phyloP scores from a whole-genome alignment of 2,113 vertebrate species.

The Pseudorasbora parva region DNA sequence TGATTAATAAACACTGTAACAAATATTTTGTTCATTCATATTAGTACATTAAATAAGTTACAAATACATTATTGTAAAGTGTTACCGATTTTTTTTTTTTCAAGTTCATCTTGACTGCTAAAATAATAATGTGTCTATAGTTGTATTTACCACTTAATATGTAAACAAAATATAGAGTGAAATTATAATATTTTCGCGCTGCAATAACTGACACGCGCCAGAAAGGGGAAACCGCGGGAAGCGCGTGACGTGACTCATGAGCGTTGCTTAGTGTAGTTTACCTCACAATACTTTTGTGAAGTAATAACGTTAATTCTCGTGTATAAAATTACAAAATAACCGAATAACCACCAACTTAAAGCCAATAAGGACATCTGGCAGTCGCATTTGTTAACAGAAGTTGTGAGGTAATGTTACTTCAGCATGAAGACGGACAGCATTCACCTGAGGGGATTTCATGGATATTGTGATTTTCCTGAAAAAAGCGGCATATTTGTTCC shows the following conservation, averaged over 20 bases:
- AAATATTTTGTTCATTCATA: no score
- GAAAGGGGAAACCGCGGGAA: not conserved
- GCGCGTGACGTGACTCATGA: not conserved
- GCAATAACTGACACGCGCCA: not conserved
- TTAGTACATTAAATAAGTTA: no score
- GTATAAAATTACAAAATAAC: not conserved
- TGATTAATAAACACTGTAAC: no score
- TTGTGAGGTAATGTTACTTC: not conserved
- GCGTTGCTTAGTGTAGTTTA: not conserved
- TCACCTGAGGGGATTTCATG: not conserved
- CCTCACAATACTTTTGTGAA: not conserved
- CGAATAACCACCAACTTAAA: not conserved
- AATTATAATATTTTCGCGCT: not conserved
- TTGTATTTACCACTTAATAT: no score
- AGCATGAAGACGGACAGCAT: not conserved
- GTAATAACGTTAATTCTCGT: not conserved
- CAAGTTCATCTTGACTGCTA: no score
- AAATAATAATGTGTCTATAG: no score
- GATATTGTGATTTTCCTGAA: not conserved
- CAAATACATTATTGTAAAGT: no score
- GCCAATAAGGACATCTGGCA: no score
- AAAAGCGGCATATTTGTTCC: not conserved
- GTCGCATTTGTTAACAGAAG: not conserved
- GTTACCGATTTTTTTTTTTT: no score
- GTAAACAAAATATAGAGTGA: not conserved